Conservation (phyloP, 1,140 invertebrate species). For the Saccostrea glomerata region DNA sequence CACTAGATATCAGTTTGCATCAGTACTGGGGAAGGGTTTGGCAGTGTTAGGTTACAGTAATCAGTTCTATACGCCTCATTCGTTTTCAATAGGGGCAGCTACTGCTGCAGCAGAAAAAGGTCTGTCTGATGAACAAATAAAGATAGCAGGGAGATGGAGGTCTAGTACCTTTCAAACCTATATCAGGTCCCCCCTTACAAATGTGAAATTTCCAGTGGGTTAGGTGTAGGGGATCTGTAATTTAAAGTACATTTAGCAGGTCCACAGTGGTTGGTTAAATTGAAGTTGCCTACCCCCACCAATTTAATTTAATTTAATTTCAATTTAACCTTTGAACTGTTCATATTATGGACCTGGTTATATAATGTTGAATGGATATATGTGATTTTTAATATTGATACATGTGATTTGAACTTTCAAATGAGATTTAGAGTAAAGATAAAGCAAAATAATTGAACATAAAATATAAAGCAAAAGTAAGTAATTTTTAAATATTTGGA, state of each 20-base stretch:
- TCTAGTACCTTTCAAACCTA: slow-evolving; percentile 40
- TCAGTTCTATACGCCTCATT: slow-evolving; percentile 12
- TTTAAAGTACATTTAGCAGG: neutral
- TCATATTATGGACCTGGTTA: neutral
- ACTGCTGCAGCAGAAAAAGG: neutral
- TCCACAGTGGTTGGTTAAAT: neutral
- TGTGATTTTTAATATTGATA: too few relatives aligned
- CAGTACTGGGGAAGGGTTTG: neutral
- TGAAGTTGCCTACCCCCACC: neutral
- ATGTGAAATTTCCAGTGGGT: neutral
- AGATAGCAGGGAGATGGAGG: slow-evolving; percentile 10
- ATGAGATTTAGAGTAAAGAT: too few relatives aligned
- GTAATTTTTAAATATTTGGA: neutral
- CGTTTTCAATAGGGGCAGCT: slow-evolving; percentile 36
- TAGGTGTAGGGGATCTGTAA: neutral
- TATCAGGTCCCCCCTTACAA: slow-evolving; percentile 27
- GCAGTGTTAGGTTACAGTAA: neutral
- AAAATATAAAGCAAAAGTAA: neutral
- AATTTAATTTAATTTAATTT: too few relatives aligned
- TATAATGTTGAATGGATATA: neutral
- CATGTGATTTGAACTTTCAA: too few relatives aligned
- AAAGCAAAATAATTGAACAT: too few relatives aligned
- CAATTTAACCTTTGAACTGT: neutral
- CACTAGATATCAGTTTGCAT: slow-evolving; percentile 20
- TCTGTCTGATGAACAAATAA: neutral